These are phyloP conservation scores for Pyrocephalus nanus DNA, from an alignment of 2,797 vertebrate species.

Conservation along the genomic window DNA sequence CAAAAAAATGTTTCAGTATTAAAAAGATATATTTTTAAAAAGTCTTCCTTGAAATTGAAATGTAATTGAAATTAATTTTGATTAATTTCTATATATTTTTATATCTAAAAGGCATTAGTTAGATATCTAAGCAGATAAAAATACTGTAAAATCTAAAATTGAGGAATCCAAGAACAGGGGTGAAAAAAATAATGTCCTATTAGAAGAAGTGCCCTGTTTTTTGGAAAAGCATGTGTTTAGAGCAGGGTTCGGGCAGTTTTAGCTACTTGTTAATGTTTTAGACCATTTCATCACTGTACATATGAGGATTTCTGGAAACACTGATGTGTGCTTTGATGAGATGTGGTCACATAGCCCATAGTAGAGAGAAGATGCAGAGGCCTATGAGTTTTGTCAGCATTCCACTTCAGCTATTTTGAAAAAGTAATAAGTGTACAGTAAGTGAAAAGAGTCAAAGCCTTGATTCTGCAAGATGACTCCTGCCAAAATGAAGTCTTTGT, in stretches of 20 bases:
- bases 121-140: background rate
- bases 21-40: background rate
- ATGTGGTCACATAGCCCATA: fast-evolving
- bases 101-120: background rate
- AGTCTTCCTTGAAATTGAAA: background rate
- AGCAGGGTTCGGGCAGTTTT: background rate
- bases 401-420: background rate
- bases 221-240: background rate
- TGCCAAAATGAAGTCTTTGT: background rate
- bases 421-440: background rate
- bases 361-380: background rate
- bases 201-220: background rate
- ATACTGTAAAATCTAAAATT: background rate
- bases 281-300: background rate
- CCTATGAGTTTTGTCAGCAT: background rate
- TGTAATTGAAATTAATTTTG: background rate
- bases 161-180: background rate
- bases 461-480: background rate
- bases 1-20: fast-evolving
- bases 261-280: background rate
- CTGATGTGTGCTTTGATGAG: fast-evolving
- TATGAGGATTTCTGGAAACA: background rate
- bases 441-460: background rate
- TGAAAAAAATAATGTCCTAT: background rate
- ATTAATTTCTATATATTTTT: background rate